Conservation (phyloP, 2,113 vertebrate species). For the Catharus minimus region DNA sequence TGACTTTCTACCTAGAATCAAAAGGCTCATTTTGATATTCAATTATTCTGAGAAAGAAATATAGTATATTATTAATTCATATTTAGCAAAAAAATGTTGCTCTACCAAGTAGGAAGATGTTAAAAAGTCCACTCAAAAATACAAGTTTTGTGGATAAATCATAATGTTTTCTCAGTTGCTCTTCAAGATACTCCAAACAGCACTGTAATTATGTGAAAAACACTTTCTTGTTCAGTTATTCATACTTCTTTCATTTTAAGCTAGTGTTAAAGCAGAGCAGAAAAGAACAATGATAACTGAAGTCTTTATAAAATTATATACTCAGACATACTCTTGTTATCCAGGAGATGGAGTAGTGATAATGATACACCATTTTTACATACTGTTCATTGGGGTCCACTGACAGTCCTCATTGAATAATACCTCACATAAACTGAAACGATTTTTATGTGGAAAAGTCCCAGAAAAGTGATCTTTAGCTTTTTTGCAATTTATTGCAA, state of each 20-base stretch:
- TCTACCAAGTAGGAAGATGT: background rate
- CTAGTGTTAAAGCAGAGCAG: background rate
- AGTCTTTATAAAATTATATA: background rate
- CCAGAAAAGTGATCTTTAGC: background rate
- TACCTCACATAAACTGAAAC: background rate
- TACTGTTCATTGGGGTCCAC: background rate
- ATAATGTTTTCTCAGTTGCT: background rate
- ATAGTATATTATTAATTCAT: background rate
- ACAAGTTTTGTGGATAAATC: background rate
- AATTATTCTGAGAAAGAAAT: background rate
- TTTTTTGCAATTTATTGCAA: background rate
- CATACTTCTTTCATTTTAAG: background rate
- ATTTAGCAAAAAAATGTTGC: background rate
- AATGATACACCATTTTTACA: background rate
- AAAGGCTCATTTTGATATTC: background rate
- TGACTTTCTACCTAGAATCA: background rate
- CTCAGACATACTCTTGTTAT: background rate
- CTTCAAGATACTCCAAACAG: background rate
- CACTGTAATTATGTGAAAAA: background rate
- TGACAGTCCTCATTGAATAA: background rate
- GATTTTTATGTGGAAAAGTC: background rate
- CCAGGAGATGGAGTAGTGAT: background rate
- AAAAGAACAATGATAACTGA: background rate
- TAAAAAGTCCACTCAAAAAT: background rate
- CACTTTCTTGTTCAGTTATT: background rate